Evolutionary conservation across 2,888 invertebrate species (phyloP).

Genomic region (Drosophila rellima): DNA sequence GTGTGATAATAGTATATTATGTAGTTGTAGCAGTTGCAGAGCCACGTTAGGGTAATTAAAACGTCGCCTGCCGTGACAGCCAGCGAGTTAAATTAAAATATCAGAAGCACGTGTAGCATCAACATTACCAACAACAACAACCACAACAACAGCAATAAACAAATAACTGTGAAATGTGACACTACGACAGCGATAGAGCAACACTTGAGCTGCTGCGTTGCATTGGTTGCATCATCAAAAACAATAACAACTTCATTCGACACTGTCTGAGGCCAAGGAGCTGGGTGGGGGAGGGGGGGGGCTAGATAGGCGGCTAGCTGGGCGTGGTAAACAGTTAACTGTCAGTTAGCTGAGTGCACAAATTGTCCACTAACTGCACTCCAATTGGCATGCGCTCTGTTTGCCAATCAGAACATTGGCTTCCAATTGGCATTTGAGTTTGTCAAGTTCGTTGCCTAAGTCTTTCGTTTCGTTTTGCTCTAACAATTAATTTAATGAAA

Average conservation of each 20-base stretch:
- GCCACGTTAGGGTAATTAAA: conserved; percentile 58
- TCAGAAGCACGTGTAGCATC: conserved; percentile 62
- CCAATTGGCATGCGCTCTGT: conserved; percentile 31
- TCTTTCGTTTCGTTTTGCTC: conserved; percentile 38
- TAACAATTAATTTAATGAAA: conserved; percentile 42
- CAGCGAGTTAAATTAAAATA: conserved; percentile 62
- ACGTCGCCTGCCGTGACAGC: conserved; percentile 67
- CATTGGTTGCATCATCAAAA: conserved; percentile 51
- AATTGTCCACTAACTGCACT: conserved; percentile 45
- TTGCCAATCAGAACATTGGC: conserved; percentile 55
- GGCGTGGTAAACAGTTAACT: conserved; percentile 39
- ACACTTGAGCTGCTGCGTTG: conserved; percentile 50
- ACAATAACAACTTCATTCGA: conserved; percentile 20
- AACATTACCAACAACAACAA: conserved; percentile 28
- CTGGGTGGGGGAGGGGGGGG: conserved; percentile 20
- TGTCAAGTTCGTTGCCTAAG: conserved; percentile 55
- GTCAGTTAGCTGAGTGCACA: conserved; percentile 33
- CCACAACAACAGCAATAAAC: conserved; percentile 33
- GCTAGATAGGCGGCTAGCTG: background rate
- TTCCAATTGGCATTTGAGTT: conserved; percentile 20
- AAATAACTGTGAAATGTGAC: conserved; percentile 73
- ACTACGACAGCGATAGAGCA: conserved; percentile 51
- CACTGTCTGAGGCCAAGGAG: conserved; percentile 1
- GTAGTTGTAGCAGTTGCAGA: conserved; percentile 44
- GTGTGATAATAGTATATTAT: conserved; percentile 23